Conservation (phyloP, 2,113 vertebrate species). For the Podilymbus podiceps region DNA sequence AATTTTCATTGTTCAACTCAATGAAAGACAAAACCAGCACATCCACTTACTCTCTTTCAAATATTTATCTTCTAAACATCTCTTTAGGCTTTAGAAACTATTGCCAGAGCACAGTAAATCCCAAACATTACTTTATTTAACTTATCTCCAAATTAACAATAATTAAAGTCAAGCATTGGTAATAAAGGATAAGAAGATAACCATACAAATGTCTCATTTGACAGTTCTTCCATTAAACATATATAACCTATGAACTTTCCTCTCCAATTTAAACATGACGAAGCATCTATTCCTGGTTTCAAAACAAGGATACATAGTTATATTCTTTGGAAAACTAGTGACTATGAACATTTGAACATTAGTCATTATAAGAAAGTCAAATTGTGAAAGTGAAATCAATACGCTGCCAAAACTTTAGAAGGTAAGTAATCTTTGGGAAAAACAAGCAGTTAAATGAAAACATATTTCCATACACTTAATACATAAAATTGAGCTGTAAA, state of each 20-base stretch:
- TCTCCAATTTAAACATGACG: background rate
- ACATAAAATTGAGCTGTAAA: background rate
- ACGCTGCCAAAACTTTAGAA: background rate
- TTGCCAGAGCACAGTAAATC: background rate
- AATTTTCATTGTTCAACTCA: background rate
- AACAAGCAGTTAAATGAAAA: slow-evolving; percentile 11
- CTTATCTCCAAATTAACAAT: background rate
- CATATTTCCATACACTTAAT: background rate
- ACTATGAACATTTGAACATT: background rate
- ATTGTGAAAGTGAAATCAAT: background rate
- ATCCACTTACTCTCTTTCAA: background rate
- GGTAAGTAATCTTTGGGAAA: background rate
- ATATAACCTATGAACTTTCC: background rate
- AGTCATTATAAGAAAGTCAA: background rate
- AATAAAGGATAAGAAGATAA: background rate
- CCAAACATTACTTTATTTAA: background rate
- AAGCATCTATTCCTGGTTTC: background rate
- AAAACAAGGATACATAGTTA: background rate
- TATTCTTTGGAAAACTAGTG: background rate
- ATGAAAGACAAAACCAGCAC: background rate
- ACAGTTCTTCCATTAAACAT: background rate
- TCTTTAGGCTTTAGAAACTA: background rate
- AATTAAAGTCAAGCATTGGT: background rate
- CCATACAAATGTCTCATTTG: background rate
- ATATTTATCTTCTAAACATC: background rate